phyloP scores from a whole-genome alignment of 1,140 invertebrate genomes.

The Euura lappo region DNA sequence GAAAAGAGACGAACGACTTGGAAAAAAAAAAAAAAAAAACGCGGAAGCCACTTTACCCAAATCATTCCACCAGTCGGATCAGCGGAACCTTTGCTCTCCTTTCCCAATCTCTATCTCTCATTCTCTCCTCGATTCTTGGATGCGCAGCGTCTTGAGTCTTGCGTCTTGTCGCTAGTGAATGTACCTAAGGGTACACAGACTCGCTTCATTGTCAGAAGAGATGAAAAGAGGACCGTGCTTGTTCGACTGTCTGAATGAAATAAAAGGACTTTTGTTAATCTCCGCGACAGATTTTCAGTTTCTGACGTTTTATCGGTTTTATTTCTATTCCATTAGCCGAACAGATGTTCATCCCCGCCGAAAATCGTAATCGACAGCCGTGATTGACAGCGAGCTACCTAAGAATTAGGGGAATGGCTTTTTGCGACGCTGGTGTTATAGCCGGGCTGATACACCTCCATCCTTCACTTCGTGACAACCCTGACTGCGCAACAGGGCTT shows the following conservation, averaged over 20 bases:
- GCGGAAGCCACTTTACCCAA: conserved; percentile 15
- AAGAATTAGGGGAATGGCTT: conserved; percentile 7
- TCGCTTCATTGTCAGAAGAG: no score
- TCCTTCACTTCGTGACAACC: not conserved
- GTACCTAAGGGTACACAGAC: not conserved
- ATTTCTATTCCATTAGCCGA: not conserved
- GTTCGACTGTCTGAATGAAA: no score
- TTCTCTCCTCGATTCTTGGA: not conserved
- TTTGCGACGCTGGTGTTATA: not conserved
- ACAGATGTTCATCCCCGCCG: not conserved
- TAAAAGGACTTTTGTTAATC: not conserved
- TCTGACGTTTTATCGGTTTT: not conserved
- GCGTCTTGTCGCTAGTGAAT: not conserved
- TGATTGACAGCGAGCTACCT: not conserved
- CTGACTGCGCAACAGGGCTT: not conserved
- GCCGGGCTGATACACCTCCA: not conserved
- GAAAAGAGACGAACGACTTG: conserved; percentile 15
- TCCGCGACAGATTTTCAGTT: not conserved
- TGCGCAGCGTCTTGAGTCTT: not conserved
- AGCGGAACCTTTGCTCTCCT: not conserved
- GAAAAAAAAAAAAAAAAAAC: conserved; percentile 7
- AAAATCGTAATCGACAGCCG: conserved; percentile 1
- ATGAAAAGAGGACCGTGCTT: no score
- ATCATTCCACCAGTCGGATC: conserved; percentile 13
- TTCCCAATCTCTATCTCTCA: not conserved